A percentile compares a stretch with the other conserved stretches of the same genome.
Evolutionary conservation across 30 jellyfish, hydroid and myxozoan species (phyloP).

Genomic region (Aurelia coerulea): DNA sequence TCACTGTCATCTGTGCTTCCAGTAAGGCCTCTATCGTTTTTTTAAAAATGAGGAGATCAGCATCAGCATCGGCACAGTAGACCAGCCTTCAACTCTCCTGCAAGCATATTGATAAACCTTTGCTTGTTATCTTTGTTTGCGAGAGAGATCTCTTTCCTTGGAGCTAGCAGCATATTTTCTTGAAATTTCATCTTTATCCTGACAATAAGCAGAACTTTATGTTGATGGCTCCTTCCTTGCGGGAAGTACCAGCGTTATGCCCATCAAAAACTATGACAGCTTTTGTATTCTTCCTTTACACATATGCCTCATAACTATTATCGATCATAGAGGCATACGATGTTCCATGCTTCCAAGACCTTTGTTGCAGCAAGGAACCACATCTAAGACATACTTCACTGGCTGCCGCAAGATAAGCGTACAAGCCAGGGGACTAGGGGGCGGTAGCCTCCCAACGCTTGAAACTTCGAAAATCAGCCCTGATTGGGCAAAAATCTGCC

Average conservation of each 20-base stretch:
- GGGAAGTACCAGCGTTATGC: conserved; percentile 26
- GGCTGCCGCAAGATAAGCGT: no score
- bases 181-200: conserved; percentile 30
- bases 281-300: conserved; percentile 23
- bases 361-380: conserved; percentile 41
- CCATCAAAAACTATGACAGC: conserved; percentile 62
- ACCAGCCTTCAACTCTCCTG: conserved; percentile 15
- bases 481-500: no score
- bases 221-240: conserved; percentile 50
- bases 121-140: conserved; percentile 53
- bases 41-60: conserved; percentile 64
- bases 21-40: no score
- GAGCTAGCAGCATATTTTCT: conserved; percentile 23
- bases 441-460: no score
- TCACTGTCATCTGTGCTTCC: conserved; percentile 37
- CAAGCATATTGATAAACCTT: conserved; percentile 51
- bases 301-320: conserved; percentile 42
- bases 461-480: no score
- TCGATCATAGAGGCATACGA: conserved; percentile 45
- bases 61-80: conserved; percentile 46
- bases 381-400: background rate
- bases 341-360: conserved; percentile 55
- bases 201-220: conserved; percentile 19
- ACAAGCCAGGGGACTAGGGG: no score
- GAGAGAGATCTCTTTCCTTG: conserved; percentile 38